Evolutionary conservation across 2,797 vertebrate species (phyloP).

Genomic region (Phyllotis vaccarum): DNA sequence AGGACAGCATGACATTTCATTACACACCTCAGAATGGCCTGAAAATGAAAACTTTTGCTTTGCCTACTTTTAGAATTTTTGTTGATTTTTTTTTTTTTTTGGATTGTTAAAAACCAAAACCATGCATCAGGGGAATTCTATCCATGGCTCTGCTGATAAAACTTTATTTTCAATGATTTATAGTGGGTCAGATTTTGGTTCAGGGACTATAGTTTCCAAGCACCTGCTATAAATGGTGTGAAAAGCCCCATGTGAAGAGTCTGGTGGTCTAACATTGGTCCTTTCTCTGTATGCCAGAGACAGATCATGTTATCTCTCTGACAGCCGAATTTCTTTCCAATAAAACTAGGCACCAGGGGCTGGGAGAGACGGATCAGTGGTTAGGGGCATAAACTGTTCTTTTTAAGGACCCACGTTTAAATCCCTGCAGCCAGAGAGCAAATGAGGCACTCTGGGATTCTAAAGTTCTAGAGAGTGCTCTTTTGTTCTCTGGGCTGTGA

Average conservation of each 20-base stretch:
- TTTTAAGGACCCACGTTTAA: neutral
- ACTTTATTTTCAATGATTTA: slow-evolving; percentile 43
- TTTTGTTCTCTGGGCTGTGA: slow-evolving; percentile 8
- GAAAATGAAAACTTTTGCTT: neutral
- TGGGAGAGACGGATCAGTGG: neutral
- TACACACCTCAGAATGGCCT: neutral
- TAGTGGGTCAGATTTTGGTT: neutral
- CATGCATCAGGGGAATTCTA: neutral
- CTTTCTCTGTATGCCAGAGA: neutral
- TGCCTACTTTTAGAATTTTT: neutral
- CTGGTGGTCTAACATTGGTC: neutral
- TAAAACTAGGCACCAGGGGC: neutral
- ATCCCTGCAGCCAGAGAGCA: neutral
- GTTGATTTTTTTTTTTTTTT: too few relatives aligned
- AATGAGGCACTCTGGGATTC: neutral
- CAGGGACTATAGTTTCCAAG: neutral
- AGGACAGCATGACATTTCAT: neutral
- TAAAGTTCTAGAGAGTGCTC: too few relatives aligned
- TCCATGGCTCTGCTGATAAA: neutral
- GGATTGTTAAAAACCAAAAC: neutral
- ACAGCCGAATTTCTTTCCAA: slow-evolving; percentile 16
- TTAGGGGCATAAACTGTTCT: neutral
- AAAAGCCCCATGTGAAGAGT: neutral
- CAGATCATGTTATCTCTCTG: neutral
- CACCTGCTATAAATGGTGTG: slow-evolving; percentile 12